Percentiles rank a stretch among this genome's conserved stretches.
phyloP scores from a whole-genome alignment of 2,113 vertebrate species.

The Synchiropus splendidus region DNA sequence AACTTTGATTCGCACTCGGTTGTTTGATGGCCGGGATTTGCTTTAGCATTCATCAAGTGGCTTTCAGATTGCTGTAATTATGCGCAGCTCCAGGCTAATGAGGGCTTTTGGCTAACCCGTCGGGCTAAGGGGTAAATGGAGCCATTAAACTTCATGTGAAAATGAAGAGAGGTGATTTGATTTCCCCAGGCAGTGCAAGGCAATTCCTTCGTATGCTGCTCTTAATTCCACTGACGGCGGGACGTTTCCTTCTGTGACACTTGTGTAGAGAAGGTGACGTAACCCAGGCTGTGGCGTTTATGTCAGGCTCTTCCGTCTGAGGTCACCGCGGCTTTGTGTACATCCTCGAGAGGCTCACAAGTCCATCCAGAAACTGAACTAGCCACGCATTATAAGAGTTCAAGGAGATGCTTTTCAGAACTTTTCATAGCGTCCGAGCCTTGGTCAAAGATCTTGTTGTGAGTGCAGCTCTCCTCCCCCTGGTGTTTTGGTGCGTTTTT shows the following conservation, averaged over 20 bases:
- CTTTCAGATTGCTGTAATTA: slow-evolving; percentile 47
- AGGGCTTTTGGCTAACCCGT: slow-evolving; percentile 30
- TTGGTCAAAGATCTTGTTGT: no score
- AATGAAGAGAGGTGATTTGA: slow-evolving; percentile 41
- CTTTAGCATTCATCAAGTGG: slow-evolving; percentile 39
- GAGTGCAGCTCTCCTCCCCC: no score
- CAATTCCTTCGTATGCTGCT: slow-evolving; percentile 25
- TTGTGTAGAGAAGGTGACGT: slow-evolving; percentile 1
- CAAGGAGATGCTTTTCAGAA: no score
- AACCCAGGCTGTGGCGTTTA: slow-evolving; percentile 34
- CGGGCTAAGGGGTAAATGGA: slow-evolving; percentile 35
- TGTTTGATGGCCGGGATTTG: slow-evolving; percentile 37
- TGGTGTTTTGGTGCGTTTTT: no score
- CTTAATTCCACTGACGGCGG: slow-evolving; percentile 10
- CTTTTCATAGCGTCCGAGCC: no score
- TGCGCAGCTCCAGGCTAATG: slow-evolving; percentile 34
- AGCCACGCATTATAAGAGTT: slow-evolving; percentile 11
- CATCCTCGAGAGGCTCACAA: no score
- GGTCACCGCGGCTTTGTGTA: no score
- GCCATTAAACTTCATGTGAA: slow-evolving; percentile 47
- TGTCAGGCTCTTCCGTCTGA: slow-evolving; percentile 53
- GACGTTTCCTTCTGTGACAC: slow-evolving; percentile 15
- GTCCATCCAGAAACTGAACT: slow-evolving; percentile 33
- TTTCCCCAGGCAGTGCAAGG: slow-evolving; percentile 16
- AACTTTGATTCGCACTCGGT: slow-evolving; percentile 38